phyloP scores from a whole-genome alignment of 2,113 vertebrate genomes.

The Neodontobutis hainanensis region DNA sequence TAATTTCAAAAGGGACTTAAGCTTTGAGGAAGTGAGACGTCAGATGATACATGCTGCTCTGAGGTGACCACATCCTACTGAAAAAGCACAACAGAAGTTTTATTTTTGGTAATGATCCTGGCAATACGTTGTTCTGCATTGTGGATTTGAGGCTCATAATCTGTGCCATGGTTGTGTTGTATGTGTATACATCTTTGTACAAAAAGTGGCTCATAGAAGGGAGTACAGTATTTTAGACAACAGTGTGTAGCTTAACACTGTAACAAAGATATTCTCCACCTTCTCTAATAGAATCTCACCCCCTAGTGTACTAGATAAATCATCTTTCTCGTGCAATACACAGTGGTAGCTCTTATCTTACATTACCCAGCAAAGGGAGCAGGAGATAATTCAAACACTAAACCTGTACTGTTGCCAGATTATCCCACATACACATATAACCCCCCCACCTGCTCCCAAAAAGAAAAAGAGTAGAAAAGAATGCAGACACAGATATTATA shows the following conservation, averaged over 20 bases:
- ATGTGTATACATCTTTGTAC: slow-evolving; percentile 10
- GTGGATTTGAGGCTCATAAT: neutral
- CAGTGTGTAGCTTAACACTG: slow-evolving; percentile 14
- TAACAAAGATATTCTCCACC: slow-evolving; percentile 50
- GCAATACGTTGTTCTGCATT: slow-evolving; percentile 8
- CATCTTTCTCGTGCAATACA: slow-evolving; percentile 39
- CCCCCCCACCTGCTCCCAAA: neutral
- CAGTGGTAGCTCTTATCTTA: slow-evolving; percentile 56
- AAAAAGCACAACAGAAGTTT: slow-evolving; percentile 61
- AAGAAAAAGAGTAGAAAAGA: neutral
- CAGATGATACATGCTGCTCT: neutral
- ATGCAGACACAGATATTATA: slow-evolving; percentile 10
- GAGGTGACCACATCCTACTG: slow-evolving; percentile 23
- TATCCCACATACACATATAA: neutral
- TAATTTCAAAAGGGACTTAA: too few relatives aligned
- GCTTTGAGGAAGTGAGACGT: too few relatives aligned
- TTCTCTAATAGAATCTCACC: slow-evolving; percentile 38
- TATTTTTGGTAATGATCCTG: slow-evolving; percentile 28
- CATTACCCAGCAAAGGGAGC: slow-evolving; percentile 45
- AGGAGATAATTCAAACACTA: slow-evolving; percentile 58
- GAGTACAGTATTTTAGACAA: slow-evolving; percentile 8
- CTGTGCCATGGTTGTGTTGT: slow-evolving; percentile 12
- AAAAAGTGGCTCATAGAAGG: slow-evolving; percentile 10
- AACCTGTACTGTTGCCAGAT: slow-evolving; percentile 52
- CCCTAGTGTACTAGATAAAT: slow-evolving; percentile 43